A percentile compares a stretch with the other conserved stretches of the same genome.
Evolutionary conservation across 2,113 vertebrate species (phyloP).

Genomic region (Menura novaehollandiae): DNA sequence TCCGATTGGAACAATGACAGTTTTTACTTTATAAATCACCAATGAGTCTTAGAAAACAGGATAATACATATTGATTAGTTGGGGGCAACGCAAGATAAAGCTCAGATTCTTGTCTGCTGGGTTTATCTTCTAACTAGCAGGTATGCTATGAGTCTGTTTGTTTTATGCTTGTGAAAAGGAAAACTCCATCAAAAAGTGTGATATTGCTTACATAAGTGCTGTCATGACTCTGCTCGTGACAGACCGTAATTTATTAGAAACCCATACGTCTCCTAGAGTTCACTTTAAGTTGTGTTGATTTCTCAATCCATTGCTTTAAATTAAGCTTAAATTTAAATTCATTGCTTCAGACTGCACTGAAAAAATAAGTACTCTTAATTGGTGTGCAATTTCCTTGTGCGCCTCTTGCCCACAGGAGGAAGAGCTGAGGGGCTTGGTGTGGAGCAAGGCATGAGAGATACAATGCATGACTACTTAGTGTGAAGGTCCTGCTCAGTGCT

Average conservation of each 20-base stretch:
- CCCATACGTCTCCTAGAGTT: not conserved
- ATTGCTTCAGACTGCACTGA: not conserved
- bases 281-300: not conserved
- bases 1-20: not conserved
- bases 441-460: not conserved
- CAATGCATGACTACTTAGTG: fast-evolving
- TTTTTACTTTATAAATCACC: not conserved
- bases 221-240: not conserved
- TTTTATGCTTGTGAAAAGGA: not conserved
- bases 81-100: not conserved
- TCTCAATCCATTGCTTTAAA: not conserved
- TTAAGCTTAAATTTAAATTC: not conserved
- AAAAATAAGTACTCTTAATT: not conserved
- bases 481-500: not conserved
- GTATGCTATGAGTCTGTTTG: not conserved
- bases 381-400: not conserved
- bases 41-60: not conserved
- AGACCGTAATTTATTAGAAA: not conserved
- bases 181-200: not conserved
- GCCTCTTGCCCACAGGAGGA: not conserved
- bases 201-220: not conserved
- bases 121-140: not conserved
- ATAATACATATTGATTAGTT: not conserved
- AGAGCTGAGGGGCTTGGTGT: not conserved
- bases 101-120: not conserved